Percentiles rank a stretch among this genome's conserved stretches.
Evolutionary conservation across 2,797 vertebrate genomes (phyloP).

Genomic region (Tragelaphus oryx): DNA sequence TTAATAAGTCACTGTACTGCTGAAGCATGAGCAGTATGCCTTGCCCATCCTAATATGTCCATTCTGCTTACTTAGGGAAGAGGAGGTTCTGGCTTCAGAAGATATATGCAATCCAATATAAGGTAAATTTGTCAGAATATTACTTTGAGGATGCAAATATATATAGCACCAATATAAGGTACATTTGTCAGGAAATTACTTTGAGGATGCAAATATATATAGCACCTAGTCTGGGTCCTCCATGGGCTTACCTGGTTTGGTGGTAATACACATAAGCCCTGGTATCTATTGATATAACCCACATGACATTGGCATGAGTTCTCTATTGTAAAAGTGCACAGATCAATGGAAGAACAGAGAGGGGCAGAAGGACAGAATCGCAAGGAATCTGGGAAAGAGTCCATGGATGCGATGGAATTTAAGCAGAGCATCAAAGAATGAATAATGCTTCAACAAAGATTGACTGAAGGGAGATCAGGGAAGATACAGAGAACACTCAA

Average conservation of each 20-base stretch:
- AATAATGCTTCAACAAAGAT: not conserved
- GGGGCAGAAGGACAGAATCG: not conserved
- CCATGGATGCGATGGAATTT: not conserved
- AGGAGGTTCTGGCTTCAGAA: not conserved
- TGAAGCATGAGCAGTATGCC: not conserved
- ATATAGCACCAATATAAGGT: not conserved
- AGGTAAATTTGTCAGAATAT: not conserved
- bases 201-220: not conserved
- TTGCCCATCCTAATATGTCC: not conserved
- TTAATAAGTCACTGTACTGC: not conserved
- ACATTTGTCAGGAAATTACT: not conserved
- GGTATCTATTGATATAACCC: not conserved
- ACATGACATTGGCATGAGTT: not conserved
- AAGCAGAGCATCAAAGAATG: not conserved
- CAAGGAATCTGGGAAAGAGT: not conserved
- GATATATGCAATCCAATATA: not conserved
- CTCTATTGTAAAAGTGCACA: not conserved
- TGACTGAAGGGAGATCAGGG: not conserved
- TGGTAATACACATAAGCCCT: not conserved
- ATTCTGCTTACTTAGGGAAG: not conserved
- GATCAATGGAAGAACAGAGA: not conserved
- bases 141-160: not conserved
- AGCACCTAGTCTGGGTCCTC: not conserved
- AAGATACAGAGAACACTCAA: not conserved
- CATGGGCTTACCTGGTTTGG: not conserved